phyloP scores from a whole-genome alignment of 2,797 vertebrate genomes.

The Melanotaenia nigrans region DNA sequence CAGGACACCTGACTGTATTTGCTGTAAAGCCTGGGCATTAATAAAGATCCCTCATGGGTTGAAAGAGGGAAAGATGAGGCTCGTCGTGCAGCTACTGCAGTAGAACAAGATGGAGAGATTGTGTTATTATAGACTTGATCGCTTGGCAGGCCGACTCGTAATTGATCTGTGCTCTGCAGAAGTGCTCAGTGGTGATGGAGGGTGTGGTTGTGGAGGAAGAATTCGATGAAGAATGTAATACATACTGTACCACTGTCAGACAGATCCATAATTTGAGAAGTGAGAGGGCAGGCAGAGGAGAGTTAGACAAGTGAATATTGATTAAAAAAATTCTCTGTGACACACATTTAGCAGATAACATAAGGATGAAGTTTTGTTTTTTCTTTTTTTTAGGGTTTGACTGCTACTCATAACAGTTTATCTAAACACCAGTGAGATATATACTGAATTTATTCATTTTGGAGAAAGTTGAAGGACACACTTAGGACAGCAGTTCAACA shows the following conservation, averaged over 20 bases:
- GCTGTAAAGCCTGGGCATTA: constrained; percentile 74
- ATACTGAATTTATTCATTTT: constrained; percentile 19
- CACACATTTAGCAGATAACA: constrained; percentile 51
- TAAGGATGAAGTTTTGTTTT: constrained; percentile 3
- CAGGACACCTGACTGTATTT: constrained; percentile 71
- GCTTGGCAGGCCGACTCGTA: constrained; percentile 73
- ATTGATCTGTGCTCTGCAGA: constrained; percentile 77
- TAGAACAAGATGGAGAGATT: constrained; percentile 75
- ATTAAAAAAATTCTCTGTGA: constrained; percentile 53
- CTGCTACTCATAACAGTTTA: constrained; percentile 26
- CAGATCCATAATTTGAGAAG: constrained; percentile 70
- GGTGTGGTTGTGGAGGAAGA: constrained; percentile 69
- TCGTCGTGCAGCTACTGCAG: constrained; percentile 73
- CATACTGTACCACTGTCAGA: constrained; percentile 62
- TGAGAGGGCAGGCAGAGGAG: constrained; percentile 54
- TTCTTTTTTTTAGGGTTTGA: constrained; percentile 18
- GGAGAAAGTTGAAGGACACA: neutral
- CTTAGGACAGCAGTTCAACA: neutral
- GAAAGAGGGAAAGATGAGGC: constrained; percentile 61
- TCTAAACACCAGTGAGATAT: constrained; percentile 21
- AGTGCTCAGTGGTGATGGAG: constrained; percentile 63
- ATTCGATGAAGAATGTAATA: constrained; percentile 72
- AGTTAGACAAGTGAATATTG: constrained; percentile 63
- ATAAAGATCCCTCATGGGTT: constrained; percentile 70
- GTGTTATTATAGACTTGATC: constrained; percentile 81